These are phyloP conservation scores for Strix aluco DNA, from an alignment of 2,113 vertebrate species.

Conservation along the genomic window DNA sequence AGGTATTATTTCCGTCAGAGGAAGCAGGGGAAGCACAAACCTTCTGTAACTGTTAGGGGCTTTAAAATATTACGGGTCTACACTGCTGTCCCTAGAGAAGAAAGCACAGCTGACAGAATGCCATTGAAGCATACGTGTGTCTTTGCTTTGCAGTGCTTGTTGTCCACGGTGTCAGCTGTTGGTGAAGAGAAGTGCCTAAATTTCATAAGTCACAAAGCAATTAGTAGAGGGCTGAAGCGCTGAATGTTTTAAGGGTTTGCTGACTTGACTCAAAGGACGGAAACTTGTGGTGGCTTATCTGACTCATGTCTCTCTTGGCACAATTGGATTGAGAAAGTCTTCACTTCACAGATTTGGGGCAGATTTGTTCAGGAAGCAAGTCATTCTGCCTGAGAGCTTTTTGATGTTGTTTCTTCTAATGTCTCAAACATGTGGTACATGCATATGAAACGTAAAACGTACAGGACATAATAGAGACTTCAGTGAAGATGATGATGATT, in stretches of 20 bases:
- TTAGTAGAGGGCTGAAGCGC: background rate
- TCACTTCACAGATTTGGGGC: accelerated
- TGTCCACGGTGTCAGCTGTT: background rate
- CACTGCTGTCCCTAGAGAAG: background rate
- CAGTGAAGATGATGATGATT: background rate
- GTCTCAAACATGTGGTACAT: background rate
- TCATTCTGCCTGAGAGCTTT: background rate
- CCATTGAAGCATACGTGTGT: background rate
- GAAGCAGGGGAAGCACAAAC: background rate
- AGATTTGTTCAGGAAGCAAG: background rate
- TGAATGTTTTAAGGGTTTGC: background rate
- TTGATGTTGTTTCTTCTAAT: background rate
- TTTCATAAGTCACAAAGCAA: background rate
- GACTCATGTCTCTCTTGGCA: background rate
- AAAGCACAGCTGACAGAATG: background rate
- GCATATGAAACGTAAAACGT: background rate
- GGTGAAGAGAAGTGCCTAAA: background rate
- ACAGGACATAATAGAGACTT: background rate
- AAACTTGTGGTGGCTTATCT: background rate
- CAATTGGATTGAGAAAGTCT: background rate
- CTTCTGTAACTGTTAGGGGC: background rate
- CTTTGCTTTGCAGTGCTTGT: background rate
- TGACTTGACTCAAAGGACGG: background rate
- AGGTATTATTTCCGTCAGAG: constrained; percentile 44
- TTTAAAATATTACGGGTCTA: background rate